phyloP scores from a whole-genome alignment of 2,888 invertebrate species.

The Sisyra nigra region DNA sequence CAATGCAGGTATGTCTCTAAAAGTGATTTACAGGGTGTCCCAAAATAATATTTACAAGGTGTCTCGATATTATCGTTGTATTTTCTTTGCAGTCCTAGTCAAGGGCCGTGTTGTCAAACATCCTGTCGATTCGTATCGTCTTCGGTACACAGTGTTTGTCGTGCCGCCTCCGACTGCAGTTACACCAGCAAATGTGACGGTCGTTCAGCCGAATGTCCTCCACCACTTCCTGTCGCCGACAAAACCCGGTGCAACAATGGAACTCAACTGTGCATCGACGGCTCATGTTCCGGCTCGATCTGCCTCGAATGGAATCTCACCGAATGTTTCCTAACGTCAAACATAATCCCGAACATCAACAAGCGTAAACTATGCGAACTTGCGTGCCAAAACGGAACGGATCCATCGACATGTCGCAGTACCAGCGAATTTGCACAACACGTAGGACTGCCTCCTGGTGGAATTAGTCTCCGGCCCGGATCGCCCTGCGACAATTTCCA shows the following conservation, averaged over 20 bases:
- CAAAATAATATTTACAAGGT: too few species aligned
- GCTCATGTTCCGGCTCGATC: conserved; percentile 89
- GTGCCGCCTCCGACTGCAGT: conserved; percentile 78
- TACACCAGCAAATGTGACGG: conserved; percentile 79
- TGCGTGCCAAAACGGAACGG: conserved; percentile 83
- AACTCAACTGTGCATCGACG: conserved; percentile 69
- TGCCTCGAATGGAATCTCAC: conserved; percentile 88
- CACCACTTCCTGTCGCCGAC: conserved; percentile 63
- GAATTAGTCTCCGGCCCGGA: conserved; percentile 81
- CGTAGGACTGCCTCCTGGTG: conserved; percentile 59
- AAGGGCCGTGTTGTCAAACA: conserved; percentile 90
- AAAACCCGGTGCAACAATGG: conserved; percentile 94
- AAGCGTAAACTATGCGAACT: conserved; percentile 85
- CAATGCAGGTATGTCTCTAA: conserved; percentile 61
- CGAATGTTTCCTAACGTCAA: conserved; percentile 86
- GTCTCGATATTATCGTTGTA: conserved; percentile 15
- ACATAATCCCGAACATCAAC: conserved; percentile 55
- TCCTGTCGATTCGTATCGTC: conserved; percentile 61
- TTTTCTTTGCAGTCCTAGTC: conserved; percentile 81
- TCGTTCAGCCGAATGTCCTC: conserved; percentile 72
- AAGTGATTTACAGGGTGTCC: background rate
- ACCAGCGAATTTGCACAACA: conserved; percentile 70
- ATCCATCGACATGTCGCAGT: conserved; percentile 57
- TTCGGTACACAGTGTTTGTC: conserved; percentile 52
- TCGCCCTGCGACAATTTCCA: conserved; percentile 98